Base-by-base conservation (phyloP, 2,113 vertebrate species). In the Onychorhynchus coronatus region DNA sequence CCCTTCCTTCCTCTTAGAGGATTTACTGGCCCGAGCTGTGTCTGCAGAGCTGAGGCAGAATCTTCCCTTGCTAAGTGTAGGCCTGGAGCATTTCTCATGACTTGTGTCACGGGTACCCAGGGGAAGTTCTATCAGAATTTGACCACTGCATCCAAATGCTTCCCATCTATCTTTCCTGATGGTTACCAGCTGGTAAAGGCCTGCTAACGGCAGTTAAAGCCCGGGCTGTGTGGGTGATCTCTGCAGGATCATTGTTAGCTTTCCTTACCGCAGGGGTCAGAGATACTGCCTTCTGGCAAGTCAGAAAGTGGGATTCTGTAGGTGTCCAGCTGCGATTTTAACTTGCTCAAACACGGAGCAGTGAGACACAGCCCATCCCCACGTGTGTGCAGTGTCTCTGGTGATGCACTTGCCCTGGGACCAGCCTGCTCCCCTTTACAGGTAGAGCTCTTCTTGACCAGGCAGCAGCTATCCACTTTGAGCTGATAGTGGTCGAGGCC, bases 351-450 rank as follows among this genome's bases (percentile, higher is more conserved):
- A 44, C 10, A 33, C 17, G 37, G 33, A 76, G 23, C 25, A 37
- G 35, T 21, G 30, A 75, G 49, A 83, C 1, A 1, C 30, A 61
- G 16, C 39, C 58, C n/a, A 10, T 59, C 30, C 9, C 16, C 14
- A 6, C 5, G 21, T 14, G 12, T n/a, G 14, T 42, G n/a, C 82
- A 52, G 30, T 23, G 18, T 42, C 65, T 71, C n/a, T 74, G 31
- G 42, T 23, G 24, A 5, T 28, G 28, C 3, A 1, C 7, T 30
- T 24, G 16, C 30, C 18, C 8, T 0, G 0, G 0, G 46, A 65
- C 5, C 31, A 37, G 33, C 14, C 28, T 39, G 52, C 17, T 65
- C 13, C 33, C 33, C 63, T 41, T 42, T 33, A 21, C 28, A 47
- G 39, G 49, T 25, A 10, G 42, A 30, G 23, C 6, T 94, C 50